Evolutionary conservation across 2,888 invertebrate species (phyloP).

Genomic region (Desoria tigrina): DNA sequence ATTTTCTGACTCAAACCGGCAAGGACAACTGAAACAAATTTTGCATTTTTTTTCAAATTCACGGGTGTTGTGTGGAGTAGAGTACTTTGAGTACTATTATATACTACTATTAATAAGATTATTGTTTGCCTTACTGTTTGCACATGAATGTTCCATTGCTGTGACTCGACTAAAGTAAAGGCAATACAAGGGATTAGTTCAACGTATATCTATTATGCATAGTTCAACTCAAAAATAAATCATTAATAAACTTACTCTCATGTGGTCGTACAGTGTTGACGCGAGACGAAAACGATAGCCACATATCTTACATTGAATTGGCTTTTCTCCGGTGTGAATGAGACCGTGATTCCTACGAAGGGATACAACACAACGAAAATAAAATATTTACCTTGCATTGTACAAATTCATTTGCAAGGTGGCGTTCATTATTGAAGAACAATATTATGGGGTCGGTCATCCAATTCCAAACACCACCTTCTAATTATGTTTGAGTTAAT

Average conservation of each 20-base stretch:
- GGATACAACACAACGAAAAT: no score
- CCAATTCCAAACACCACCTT: no score
- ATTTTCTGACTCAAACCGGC: slow-evolving; percentile 1
- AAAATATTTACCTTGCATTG: no score
- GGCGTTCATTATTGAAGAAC: no score
- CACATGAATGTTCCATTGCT: slow-evolving; percentile 1
- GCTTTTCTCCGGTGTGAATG: slow-evolving; percentile 16
- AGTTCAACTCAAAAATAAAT: background rate
- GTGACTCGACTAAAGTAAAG: slow-evolving; percentile 12
- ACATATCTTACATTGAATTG: slow-evolving; percentile 20
- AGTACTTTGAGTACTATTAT: no score
- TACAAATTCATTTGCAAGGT: no score
- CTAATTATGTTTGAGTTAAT: no score
- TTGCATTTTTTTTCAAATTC: background rate
- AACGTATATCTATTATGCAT: background rate
- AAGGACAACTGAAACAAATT: slow-evolving; percentile 11
- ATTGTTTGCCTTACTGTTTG: slow-evolving; percentile 4
- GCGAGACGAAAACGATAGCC: background rate
- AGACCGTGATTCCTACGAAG: slow-evolving; percentile 5
- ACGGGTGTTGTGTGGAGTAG: no score
- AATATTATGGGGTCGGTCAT: no score
- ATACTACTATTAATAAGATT: no score
- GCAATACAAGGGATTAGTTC: background rate
- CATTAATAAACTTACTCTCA: slow-evolving; percentile 13
- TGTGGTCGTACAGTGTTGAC: slow-evolving; percentile 15